These are phyloP conservation scores for Cardiocondyla obscurior DNA, from an alignment of 1,140 invertebrate genomes.

Conservation along the genomic window DNA sequence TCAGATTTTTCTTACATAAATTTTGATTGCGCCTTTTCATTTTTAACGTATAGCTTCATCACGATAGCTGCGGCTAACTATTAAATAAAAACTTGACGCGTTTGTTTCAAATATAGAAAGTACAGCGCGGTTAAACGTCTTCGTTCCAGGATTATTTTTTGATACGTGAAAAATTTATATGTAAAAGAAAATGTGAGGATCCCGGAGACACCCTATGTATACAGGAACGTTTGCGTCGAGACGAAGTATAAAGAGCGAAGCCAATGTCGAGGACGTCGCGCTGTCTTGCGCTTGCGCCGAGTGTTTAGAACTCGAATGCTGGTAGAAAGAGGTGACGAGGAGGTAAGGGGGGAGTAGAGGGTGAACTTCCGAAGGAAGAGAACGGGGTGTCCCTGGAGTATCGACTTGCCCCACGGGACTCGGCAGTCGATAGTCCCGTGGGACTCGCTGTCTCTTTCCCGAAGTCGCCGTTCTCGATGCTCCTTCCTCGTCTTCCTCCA, in stretches of 20 bases:
- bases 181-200: background rate
- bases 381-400: conserved; percentile 81
- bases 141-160: background rate
- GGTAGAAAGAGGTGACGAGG: conserved; percentile 76
- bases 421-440: conserved; percentile 83
- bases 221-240: conserved; percentile 34
- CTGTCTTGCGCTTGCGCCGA: conserved; percentile 77
- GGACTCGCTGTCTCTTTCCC: conserved; percentile 78
- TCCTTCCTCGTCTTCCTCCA: conserved; percentile 28
- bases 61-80: background rate
- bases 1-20: background rate
- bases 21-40: background rate
- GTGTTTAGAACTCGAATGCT: conserved; percentile 79
- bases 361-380: conserved; percentile 62
- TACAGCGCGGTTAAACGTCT: background rate
- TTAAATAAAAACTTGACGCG: background rate
- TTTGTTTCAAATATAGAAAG: background rate
- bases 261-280: conserved; percentile 46
- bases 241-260: conserved; percentile 65
- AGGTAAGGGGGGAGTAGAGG: conserved; percentile 70
- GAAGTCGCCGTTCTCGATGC: conserved; percentile 38
- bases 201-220: background rate
- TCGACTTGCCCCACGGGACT: conserved; percentile 84
- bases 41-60: background rate
- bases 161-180: background rate